Conservation (phyloP, 92 coral and sea anemone genomes). For the Actinostola sp. region DNA sequence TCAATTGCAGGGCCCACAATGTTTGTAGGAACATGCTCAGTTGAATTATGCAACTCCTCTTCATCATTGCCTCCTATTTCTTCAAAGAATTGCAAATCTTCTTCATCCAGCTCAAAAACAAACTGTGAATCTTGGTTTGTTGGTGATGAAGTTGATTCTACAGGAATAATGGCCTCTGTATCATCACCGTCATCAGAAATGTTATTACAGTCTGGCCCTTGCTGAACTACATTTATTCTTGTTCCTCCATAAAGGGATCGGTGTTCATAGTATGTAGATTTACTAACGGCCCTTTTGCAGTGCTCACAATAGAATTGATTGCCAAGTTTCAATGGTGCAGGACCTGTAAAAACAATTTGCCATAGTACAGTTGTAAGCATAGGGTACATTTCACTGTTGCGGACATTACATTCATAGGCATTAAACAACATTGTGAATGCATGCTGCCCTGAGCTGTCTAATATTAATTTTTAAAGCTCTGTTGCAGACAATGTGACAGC, state of each 20-base stretch:
- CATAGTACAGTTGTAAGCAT: no score
- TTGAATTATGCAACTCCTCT: neutral
- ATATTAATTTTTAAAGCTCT: no score
- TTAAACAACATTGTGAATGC: no score
- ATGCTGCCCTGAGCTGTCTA: no score
- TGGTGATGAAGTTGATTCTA: constrained; percentile 1
- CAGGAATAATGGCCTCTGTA: no score
- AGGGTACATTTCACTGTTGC: neutral
- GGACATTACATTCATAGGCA: neutral
- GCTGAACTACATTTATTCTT: no score
- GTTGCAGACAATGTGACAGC: no score
- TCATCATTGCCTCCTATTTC: neutral
- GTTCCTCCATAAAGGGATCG: neutral
- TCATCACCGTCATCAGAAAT: no score
- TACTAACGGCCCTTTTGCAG: constrained; percentile 10
- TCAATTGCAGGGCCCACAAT: no score
- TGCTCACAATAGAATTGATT: constrained; percentile 17
- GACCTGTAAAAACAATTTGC: neutral
- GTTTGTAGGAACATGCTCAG: no score
- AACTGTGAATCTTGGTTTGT: neutral
- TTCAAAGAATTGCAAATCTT: constrained; percentile 54
- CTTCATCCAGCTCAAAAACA: constrained; percentile 23
- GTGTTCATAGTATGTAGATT: constrained; percentile 28
- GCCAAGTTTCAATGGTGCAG: neutral
- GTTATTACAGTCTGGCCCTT: no score